Evolutionary conservation across 2,113 vertebrate genomes (phyloP).

Genomic region (Brienomyrus brachyistius): DNA sequence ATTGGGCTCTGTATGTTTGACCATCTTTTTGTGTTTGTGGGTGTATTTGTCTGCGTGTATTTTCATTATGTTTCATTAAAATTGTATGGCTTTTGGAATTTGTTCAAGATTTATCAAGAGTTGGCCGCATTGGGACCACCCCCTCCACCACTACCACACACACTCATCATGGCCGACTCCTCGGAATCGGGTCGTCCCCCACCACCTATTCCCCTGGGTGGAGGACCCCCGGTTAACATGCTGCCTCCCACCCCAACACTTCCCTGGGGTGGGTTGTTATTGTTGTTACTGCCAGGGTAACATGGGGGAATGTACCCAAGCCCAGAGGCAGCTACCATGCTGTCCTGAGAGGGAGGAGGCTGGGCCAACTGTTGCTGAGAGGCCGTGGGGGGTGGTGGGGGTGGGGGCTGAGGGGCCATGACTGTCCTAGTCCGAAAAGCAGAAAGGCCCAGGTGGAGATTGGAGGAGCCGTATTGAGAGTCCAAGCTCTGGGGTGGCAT

Average conservation of each 20-base stretch:
- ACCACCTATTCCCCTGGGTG: constrained; percentile 48
- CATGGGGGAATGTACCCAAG: constrained; percentile 51
- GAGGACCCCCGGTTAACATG: constrained; percentile 40
- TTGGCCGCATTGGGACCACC: constrained; percentile 75
- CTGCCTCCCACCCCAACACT: constrained; percentile 35
- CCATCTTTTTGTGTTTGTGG: constrained; percentile 49
- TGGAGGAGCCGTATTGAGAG: constrained; percentile 72
- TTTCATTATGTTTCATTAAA: constrained; percentile 58
- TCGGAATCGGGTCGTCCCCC: constrained; percentile 71
- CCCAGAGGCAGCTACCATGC: constrained; percentile 49
- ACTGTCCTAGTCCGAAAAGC: constrained; percentile 92
- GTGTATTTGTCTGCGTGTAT: constrained; percentile 36
- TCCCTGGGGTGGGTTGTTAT: constrained; percentile 57
- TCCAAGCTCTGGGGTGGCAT: constrained; percentile 64
- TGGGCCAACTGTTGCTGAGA: constrained; percentile 49
- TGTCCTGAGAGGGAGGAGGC: constrained; percentile 67
- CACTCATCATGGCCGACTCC: constrained; percentile 64
- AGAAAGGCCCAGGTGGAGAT: constrained; percentile 75
- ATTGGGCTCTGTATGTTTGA: constrained; percentile 38
- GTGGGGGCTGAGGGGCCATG: constrained; percentile 54
- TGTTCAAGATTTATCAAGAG: constrained; percentile 88
- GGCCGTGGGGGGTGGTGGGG: constrained; percentile 53
- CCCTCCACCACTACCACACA: constrained; percentile 55
- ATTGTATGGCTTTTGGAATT: constrained; percentile 76
- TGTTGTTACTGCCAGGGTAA: constrained; percentile 73